Evolutionary conservation across 2,888 invertebrate species (phyloP).

Genomic region (Ariolimax columbianus): DNA sequence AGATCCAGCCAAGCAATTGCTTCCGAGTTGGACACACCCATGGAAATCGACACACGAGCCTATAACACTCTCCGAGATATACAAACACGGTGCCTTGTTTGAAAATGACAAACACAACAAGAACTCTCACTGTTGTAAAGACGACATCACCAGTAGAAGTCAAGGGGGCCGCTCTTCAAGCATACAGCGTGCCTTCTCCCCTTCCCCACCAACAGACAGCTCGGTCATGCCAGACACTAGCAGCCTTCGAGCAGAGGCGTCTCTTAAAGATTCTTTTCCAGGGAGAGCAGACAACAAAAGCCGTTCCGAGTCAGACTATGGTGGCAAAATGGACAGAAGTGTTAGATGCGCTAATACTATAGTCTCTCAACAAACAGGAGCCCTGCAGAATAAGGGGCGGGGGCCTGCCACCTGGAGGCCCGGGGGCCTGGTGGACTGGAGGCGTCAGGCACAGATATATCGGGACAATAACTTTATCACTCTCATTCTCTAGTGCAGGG

Average conservation of each 20-base stretch:
- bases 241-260: not conserved
- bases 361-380: not conserved
- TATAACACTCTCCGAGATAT: slow-evolving; percentile 12
- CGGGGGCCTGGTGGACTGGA: slow-evolving; percentile 36
- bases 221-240: not conserved
- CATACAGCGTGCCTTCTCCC: not conserved
- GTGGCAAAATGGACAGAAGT: too few relatives aligned
- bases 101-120: not conserved
- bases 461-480: slow-evolving; percentile 39
- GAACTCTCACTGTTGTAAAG: not conserved
- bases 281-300: not conserved
- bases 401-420: not conserved
- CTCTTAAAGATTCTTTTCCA: not conserved
- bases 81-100: not conserved
- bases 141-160: not conserved
- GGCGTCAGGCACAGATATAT: slow-evolving; percentile 34
- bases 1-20: not conserved
- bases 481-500: slow-evolving; percentile 32
- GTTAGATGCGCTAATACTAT: too few relatives aligned
- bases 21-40: not conserved
- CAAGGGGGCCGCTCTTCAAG: not conserved
- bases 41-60: slow-evolving; percentile 15
- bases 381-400: not conserved
- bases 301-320: not conserved
- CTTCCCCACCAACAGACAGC: not conserved